A percentile compares a stretch with the other conserved stretches of the same genome.
Evolutionary conservation across 2,113 vertebrate genomes (phyloP).

Genomic region (Oxyruncus cristatus): DNA sequence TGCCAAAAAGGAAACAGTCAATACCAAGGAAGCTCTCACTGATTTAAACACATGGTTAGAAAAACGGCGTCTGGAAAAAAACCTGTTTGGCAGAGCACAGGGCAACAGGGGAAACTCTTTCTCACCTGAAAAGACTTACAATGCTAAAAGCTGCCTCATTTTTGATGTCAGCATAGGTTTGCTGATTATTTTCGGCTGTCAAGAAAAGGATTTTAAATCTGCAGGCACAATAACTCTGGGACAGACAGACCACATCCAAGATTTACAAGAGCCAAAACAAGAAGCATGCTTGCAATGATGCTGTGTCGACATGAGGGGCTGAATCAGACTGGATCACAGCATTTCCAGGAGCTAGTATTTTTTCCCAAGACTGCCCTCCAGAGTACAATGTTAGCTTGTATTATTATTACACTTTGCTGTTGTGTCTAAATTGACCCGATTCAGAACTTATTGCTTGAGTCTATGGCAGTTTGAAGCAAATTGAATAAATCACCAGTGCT

Average conservation of each 20-base stretch:
- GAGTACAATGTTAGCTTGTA: background rate
- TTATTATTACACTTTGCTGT: background rate
- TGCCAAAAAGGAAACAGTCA: background rate
- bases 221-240: background rate
- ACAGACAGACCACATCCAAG: background rate
- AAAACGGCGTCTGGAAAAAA: slow-evolving; percentile 19
- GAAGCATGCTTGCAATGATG: background rate
- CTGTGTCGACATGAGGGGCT: background rate
- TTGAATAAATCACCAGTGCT: background rate
- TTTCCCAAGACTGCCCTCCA: background rate
- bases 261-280: background rate
- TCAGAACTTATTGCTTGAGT: background rate
- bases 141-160: background rate
- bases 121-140: too few species aligned
- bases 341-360: background rate
- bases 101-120: background rate
- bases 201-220: background rate
- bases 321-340: background rate
- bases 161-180: background rate
- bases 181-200: background rate
- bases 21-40: background rate
- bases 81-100: background rate
- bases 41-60: background rate
- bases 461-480: background rate
- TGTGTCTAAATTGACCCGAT: background rate